phyloP scores from a whole-genome alignment of 2,888 invertebrate genomes.

The Cartodere bifasciata region DNA sequence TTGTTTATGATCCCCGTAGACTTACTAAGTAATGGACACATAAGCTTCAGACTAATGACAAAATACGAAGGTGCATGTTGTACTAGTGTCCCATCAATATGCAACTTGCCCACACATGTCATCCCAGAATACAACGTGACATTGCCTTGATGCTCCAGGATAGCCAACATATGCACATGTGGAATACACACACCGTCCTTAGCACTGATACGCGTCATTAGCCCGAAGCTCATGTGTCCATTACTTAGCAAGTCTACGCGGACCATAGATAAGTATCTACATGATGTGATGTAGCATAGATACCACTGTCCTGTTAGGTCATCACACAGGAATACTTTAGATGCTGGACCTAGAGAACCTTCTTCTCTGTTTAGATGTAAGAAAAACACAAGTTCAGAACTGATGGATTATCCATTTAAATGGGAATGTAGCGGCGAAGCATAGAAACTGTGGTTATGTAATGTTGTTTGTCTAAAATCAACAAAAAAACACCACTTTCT shows the following conservation, averaged over 20 bases:
- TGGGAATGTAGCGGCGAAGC: too few relatives aligned
- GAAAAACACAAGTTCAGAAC: too few relatives aligned
- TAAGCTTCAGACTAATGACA: too few relatives aligned
- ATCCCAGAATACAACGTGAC: slow-evolving; percentile 76
- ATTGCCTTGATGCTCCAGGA: slow-evolving; percentile 67
- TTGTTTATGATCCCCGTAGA: too few relatives aligned
- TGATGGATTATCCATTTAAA: too few relatives aligned
- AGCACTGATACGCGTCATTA: slow-evolving; percentile 57
- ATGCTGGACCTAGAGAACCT: slow-evolving; percentile 54
- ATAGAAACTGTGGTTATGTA: too few relatives aligned
- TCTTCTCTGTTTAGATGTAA: too few relatives aligned
- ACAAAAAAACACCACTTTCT: too few relatives aligned
- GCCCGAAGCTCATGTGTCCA: slow-evolving; percentile 62
- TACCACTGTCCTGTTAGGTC: slow-evolving; percentile 78
- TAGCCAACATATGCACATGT: slow-evolving; percentile 66
- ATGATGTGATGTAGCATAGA: slow-evolving; percentile 62
- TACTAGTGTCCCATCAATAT: slow-evolving; percentile 60
- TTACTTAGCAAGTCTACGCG: slow-evolving; percentile 53
- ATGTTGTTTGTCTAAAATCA: too few relatives aligned
- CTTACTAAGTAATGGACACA: too few relatives aligned
- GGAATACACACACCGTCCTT: slow-evolving; percentile 74
- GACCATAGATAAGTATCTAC: slow-evolving; percentile 52
- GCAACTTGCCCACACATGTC: slow-evolving; percentile 70
- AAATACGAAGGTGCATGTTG: slow-evolving; percentile 39
- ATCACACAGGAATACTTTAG: slow-evolving; percentile 70